phyloP scores from a whole-genome alignment of 1,140 invertebrate genomes.

The Dreissena polymorpha region DNA sequence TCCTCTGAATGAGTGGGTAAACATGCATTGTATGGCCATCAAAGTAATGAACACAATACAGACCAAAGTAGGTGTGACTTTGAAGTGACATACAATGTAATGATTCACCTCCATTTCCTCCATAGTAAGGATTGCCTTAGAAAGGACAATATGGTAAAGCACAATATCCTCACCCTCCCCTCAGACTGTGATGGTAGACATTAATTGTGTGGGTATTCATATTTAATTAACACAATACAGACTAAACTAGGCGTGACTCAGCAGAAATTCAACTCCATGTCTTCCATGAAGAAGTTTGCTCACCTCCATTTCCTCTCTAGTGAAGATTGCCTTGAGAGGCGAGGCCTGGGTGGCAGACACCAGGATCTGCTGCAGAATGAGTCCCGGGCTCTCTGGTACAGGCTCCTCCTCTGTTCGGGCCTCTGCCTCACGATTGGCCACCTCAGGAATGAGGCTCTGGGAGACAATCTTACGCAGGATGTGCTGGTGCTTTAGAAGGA shows the following conservation, averaged over 20 bases:
- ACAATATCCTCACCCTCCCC: no score
- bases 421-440: constrained; percentile 29
- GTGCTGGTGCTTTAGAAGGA: constrained; percentile 85
- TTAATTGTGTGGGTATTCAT: background rate
- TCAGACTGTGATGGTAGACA: no score
- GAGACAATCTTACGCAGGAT: constrained; percentile 86
- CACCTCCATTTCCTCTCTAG: constrained; percentile 88
- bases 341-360: constrained; percentile 92
- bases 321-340: constrained; percentile 92
- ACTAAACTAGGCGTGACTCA: background rate
- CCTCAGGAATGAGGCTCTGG: constrained; percentile 75
- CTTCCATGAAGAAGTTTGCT: background rate
- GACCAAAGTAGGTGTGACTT: no score
- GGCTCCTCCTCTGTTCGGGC: constrained; percentile 51
- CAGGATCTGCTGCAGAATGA: constrained; percentile 87
- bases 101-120: no score
- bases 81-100: no score
- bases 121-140: no score
- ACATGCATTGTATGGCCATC: no score
- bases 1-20: no score
- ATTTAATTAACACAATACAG: background rate
- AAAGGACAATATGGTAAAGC: no score
- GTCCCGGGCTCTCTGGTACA: constrained; percentile 56
- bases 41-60: no score
- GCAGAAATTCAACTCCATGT: no score